Base-by-base conservation (phyloP, 2,797 vertebrate genomes). In the Crypturellus tataupa region DNA sequence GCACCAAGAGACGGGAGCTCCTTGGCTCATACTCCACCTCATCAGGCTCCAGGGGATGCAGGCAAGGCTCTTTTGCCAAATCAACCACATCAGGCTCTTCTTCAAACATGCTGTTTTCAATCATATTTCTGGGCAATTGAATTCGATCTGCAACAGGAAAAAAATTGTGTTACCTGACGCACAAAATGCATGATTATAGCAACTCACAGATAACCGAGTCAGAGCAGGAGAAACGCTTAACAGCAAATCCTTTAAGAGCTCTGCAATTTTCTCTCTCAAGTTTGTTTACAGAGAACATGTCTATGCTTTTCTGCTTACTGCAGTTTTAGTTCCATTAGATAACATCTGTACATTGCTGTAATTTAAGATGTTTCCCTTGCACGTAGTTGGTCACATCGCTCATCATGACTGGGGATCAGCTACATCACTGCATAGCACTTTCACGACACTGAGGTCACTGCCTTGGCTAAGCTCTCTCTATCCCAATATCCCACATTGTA, bases 31-130 rank as follows among this genome's bases (percentile, higher is more conserved):
- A 99, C 17, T 98, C 98, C 37, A 98, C 97, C 64, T 99, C 99
- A 62, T 99, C 99, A 8, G 99, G 99, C 87, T 99, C 99, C 73
- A 99, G 98, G 10, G 99, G 99, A 96, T 99, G 99, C 56, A 98
- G 96, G 87, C 97, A 95, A 20, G 99, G 98, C 78, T 99, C 99
- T 97, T 99, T 99, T 63, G 99, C 99, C 96, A 99, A 98, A 97
- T 99, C 99, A 77, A 99, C 99, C 39, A 99, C 98, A 88, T 99
- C 99, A 2, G 99, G 99, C 90, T 99, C 99, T 96, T 99, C 99
- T 94, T 99, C 99, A 98, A 99, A 99, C 99, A 99, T 99, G 96
- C 98, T 99, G 98, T 99, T 99, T 98, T 99, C 99, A 96, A 99
- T 99, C 99, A 99, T 99, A 98, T 99, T 99, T 97, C 99, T 98